Conservation (phyloP, 1,140 invertebrate genomes). For the Drosophila pallidifrons region DNA sequence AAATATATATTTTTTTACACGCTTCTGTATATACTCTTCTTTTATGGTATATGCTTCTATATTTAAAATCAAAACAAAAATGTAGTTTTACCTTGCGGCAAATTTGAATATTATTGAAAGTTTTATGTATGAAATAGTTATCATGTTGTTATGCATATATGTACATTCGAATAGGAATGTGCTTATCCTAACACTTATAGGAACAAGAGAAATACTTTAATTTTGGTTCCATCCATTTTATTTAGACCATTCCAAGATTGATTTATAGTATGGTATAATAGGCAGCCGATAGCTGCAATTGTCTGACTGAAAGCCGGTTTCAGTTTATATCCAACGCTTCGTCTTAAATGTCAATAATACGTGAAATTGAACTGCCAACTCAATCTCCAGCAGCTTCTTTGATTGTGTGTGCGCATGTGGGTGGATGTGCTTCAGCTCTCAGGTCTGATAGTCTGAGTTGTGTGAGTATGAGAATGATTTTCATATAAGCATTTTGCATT, state of each 20-base stretch:
- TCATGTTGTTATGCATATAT: too few species aligned
- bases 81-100: too few species aligned
- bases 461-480: conserved; percentile 60
- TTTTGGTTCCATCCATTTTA: conserved; percentile 28
- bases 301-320: conserved; percentile 52
- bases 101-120: too few species aligned
- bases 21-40: conserved; percentile 17
- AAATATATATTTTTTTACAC: conserved; percentile 36
- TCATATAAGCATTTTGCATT: conserved; percentile 67
- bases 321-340: conserved; percentile 67
- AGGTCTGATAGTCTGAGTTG: neutral
- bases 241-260: conserved; percentile 56
- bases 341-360: conserved; percentile 81
- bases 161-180: too few species aligned
- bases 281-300: conserved; percentile 63
- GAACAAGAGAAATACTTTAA: too few species aligned
- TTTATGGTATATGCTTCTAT: neutral
- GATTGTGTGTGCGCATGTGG: neutral
- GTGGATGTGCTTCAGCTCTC: neutral
- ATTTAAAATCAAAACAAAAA: too few species aligned
- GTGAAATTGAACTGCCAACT: conserved; percentile 84
- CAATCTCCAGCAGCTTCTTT: conserved; percentile 64
- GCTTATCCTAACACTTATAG: too few species aligned
- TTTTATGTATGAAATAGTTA: too few species aligned
- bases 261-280: conserved; percentile 75